Conservation (phyloP, 2,888 invertebrate genomes). For the Himalopsyche anomala region DNA sequence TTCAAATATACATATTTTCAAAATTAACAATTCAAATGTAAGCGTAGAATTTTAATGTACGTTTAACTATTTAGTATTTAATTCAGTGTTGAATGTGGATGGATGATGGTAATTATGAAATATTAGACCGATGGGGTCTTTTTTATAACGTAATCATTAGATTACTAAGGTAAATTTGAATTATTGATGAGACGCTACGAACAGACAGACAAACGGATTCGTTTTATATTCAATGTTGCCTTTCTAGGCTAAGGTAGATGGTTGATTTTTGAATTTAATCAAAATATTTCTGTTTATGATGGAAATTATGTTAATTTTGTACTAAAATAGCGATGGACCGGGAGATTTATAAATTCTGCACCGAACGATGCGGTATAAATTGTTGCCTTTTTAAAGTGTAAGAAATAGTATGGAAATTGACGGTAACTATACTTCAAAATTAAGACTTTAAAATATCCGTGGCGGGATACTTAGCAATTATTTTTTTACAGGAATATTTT, state of each 20-base stretch:
- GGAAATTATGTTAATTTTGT: background rate
- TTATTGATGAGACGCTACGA: background rate
- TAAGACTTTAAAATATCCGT: background rate
- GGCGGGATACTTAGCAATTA: slow-evolving; percentile 1
- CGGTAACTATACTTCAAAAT: background rate
- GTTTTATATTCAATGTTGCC: slow-evolving; percentile 48
- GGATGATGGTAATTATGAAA: background rate
- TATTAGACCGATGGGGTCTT: background rate
- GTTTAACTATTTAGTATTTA: background rate
- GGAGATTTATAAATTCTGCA: slow-evolving; percentile 1
- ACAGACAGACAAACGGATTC: slow-evolving; percentile 11
- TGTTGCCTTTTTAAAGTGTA: slow-evolving; percentile 32
- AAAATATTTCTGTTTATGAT: background rate
- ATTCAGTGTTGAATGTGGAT: background rate
- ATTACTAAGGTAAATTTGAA: background rate
- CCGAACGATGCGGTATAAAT: background rate
- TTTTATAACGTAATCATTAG: background rate
- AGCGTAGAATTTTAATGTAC: background rate
- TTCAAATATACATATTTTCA: background rate
- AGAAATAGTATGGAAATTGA: background rate
- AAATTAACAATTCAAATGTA: background rate
- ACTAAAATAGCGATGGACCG: background rate
- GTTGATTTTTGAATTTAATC: slow-evolving; percentile 1
- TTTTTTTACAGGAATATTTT: slow-evolving; percentile 38
- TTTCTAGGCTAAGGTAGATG: slow-evolving; percentile 53